These are phyloP conservation scores for Taenioides sp. DNA, from an alignment of 2,797 vertebrate genomes.

Conservation along the genomic window DNA sequence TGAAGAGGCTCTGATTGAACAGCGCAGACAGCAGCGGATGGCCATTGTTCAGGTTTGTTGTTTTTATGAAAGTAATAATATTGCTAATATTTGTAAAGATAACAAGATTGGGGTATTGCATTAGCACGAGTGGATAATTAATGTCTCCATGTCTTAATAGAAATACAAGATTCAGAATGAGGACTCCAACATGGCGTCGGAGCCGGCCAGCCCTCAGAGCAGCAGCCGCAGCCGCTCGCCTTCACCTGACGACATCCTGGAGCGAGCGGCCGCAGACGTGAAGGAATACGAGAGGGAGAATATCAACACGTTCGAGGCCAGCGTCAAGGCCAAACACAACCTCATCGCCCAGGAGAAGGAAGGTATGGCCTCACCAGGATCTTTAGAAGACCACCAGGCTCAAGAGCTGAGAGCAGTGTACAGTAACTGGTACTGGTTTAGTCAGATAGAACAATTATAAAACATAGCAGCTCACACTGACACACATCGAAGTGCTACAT, in stretches of 20 bases:
- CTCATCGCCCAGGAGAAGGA: slow-evolving; percentile 96
- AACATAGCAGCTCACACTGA: too few relatives aligned
- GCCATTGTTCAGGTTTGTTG: slow-evolving; percentile 92
- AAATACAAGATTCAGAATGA: slow-evolving; percentile 91
- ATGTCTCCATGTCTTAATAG: slow-evolving; percentile 60
- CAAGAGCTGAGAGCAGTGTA: too few relatives aligned
- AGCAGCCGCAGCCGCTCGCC: slow-evolving; percentile 92
- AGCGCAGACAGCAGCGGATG: slow-evolving; percentile 89
- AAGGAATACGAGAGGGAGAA: slow-evolving; percentile 98
- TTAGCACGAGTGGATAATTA: not conserved
- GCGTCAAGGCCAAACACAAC: slow-evolving; percentile 95
- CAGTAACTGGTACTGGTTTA: too few relatives aligned
- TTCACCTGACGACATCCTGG: slow-evolving; percentile 94
- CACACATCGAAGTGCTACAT: too few relatives aligned
- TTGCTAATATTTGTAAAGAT: too few relatives aligned
- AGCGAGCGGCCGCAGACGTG: slow-evolving; percentile 94
- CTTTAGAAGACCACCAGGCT: too few relatives aligned
- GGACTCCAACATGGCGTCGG: slow-evolving; percentile 87
- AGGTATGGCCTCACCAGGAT: slow-evolving; percentile 68
- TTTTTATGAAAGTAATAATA: not conserved
- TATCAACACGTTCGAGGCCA: slow-evolving; percentile 94
- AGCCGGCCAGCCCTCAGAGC: slow-evolving; percentile 96
- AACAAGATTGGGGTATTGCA: not conserved
- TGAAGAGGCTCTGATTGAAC: slow-evolving; percentile 95
- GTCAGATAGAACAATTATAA: too few relatives aligned